Evolutionary conservation across 2,888 invertebrate genomes (phyloP), one percentile per base, ranked within the genome.

Genomic region (Pegoplata infirma): DNA sequence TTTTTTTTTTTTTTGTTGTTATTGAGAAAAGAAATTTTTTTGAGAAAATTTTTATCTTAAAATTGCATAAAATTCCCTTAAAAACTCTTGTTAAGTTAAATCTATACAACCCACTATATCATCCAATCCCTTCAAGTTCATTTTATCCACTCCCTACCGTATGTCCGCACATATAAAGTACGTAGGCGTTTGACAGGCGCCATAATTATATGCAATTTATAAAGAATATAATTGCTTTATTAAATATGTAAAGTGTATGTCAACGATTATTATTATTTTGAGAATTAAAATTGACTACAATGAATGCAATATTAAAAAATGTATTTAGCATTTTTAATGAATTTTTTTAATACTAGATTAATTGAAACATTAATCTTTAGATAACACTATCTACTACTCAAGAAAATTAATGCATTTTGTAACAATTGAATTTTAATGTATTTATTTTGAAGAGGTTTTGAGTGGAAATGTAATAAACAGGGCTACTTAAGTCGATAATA

Each of bases 171-270:
- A 12, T 12, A 10, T n/a, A 12, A n/a, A 46, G 40, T 56, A 61
- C 61, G 79, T 75, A 75, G 79, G 79, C 75, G 79, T 74, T 63
- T 58, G 49, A 49, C 49, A 72, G 79, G 79, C 79, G 79, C 79
- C 75, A 72, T 75, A 75, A 63, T 72, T 71, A 72, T 67, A 67
- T 79, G 44, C 71, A 71, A 66, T 67, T 71, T 71, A 69, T 66
- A 55, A 59, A 71, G 55, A 66, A 71, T 66, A 69, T 71, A 79
- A 79, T 75, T 72, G 63, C 67, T 75, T 75, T 79, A 75, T 75
- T 79, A 75, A 79, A 79, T 79, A 75, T 72, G 75, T 67, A 75
- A 75, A 75, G 59, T 67, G 55, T 23, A 66, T 56, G 69, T 77
- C 74, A 75, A 74, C 71, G 25, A 61, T 61, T 67, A 61, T 64